Evolutionary conservation across 2,888 invertebrate genomes (phyloP).

Genomic region (Leptarthrus brevirostris): DNA sequence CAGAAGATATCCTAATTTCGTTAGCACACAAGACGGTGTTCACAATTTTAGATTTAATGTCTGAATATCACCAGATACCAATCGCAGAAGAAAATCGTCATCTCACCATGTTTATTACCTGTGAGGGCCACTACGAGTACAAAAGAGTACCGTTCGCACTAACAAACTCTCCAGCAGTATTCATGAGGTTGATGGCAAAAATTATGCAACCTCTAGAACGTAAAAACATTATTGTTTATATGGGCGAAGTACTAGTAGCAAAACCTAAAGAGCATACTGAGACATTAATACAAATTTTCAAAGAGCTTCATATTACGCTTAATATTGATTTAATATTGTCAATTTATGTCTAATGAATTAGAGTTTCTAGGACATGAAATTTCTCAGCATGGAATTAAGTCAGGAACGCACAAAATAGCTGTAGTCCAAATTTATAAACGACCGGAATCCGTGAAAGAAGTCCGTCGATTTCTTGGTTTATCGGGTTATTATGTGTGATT

Average conservation of each 20-base stretch:
- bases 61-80: constrained; percentile 48
- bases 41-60: constrained; percentile 37
- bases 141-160: constrained; percentile 58
- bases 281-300: not conserved
- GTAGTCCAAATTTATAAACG: too few relatives aligned
- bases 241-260: not conserved
- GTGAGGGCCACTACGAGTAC: constrained; percentile 58
- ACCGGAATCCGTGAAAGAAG: too few relatives aligned
- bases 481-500: too few relatives aligned
- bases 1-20: constrained; percentile 55
- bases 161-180: too few relatives aligned
- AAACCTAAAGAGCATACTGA: not conserved
- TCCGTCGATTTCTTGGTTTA: too few relatives aligned
- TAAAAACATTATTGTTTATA: not conserved
- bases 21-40: constrained; percentile 15
- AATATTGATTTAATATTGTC: not conserved
- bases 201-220: not conserved
- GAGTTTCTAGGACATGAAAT: not conserved
- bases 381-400: not conserved
- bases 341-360: not conserved
- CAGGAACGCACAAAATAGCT: too few relatives aligned
- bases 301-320: not conserved
- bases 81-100: constrained; percentile 22
- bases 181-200: too few relatives aligned
- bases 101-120: constrained; percentile 57